Evolutionary conservation across 2,797 vertebrate genomes (phyloP).

Genomic region (Falco novaeseelandiae): DNA sequence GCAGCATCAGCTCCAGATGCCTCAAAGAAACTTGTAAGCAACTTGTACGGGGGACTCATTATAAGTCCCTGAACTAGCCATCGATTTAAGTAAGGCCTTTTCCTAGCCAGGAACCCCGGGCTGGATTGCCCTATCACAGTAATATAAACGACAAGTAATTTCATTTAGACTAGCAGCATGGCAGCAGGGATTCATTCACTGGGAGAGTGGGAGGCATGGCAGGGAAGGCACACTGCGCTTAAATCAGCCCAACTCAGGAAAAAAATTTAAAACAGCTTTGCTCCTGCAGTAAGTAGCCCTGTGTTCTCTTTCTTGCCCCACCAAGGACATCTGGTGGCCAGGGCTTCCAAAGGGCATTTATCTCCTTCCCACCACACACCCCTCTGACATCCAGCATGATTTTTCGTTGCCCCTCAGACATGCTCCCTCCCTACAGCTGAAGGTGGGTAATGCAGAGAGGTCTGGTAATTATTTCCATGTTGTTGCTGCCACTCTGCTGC

Average conservation of each 20-base stretch:
- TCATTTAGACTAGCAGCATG: background rate
- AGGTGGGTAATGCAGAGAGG: background rate
- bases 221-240: background rate
- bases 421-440: fast-evolving
- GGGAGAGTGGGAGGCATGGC: background rate
- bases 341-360: background rate
- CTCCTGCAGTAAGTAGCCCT: background rate
- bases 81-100: background rate
- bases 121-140: background rate
- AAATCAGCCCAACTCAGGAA: background rate
- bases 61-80: background rate
- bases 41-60: background rate
- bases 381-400: background rate
- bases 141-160: background rate
- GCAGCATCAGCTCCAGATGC: background rate
- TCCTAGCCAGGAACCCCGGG: background rate
- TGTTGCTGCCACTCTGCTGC: background rate
- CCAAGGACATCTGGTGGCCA: background rate
- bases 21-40: background rate
- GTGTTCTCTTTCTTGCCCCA: background rate
- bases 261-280: background rate
- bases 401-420: background rate
- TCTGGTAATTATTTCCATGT: background rate
- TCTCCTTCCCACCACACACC: background rate
- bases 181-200: background rate